phyloP scores from a whole-genome alignment of 2,888 invertebrate species.

The Ariolimax columbianus region DNA sequence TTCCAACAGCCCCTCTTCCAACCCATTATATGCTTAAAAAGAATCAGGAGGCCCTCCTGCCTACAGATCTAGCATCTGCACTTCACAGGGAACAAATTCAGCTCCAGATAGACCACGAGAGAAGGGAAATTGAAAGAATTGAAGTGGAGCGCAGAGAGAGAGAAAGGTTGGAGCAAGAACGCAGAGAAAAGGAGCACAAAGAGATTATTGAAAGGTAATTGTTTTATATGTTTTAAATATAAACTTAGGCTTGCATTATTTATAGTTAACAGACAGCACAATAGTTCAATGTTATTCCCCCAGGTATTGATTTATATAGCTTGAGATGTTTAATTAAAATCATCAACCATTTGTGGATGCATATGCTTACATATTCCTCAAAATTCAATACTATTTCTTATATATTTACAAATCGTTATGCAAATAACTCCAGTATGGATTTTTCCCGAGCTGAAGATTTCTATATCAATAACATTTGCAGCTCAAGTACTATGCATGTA shows the following conservation, averaged over 20 bases:
- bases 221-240: not conserved
- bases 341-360: too few species aligned
- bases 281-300: too few species aligned
- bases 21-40: slow-evolving; percentile 74
- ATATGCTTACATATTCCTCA: too few species aligned
- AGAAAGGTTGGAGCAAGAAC: slow-evolving; percentile 80
- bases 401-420: too few species aligned
- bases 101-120: slow-evolving; percentile 75
- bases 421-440: too few species aligned
- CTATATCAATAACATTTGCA: too few species aligned
- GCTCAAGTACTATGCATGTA: too few species aligned
- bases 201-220: slow-evolving; percentile 64
- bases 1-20: slow-evolving; percentile 72
- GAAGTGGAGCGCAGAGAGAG: slow-evolving; percentile 74
- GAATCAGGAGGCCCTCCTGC: slow-evolving; percentile 69
- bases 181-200: slow-evolving; percentile 65
- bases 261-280: not conserved
- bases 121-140: slow-evolving; percentile 81
- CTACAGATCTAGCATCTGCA: slow-evolving; percentile 59
- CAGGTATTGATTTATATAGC: too few species aligned
- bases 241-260: not conserved
- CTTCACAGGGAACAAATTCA: slow-evolving; percentile 49
- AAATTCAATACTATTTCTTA: too few species aligned
- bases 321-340: too few species aligned
- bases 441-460: too few species aligned